Evolutionary conservation across 1,140 invertebrate genomes (phyloP), one percentile per base, ranked within the genome.

Genomic region (Drosophila albomicans): DNA sequence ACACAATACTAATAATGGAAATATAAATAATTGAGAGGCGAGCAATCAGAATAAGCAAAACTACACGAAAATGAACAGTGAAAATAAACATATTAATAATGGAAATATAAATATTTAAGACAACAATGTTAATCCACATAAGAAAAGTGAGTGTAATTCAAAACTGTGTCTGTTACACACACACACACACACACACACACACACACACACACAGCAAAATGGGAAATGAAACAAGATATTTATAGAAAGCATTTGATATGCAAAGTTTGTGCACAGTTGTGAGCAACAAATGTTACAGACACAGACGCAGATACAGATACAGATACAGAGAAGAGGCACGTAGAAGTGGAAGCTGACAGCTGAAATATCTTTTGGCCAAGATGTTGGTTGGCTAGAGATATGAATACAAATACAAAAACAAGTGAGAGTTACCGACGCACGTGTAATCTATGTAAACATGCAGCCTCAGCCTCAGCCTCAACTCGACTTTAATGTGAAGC

Each of bases 401-500:
- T 10, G 20, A 49, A 16, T 49, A 35, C 15, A 13, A 54, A n/a
- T 43, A n/a, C n/a, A n/a, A 43, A 43, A 13, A 7, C 3, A 20
- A 49, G 48, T 49, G 30, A 16, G 30, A 32, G 28, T 15, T 52
- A 52, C 28, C 30, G 28, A n/a, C 25, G 49, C 25, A 30, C 25
- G 20, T 52, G 11, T 30, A 30, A 25, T 49, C 48, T 49, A 49
- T 10, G 7, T 49, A 25, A 25, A 25, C 20, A 25, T 25, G 20
- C 20, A 25, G 46, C 43, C 43, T 15, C 45, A 20, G 46, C 16
- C 1, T 20, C 30, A 7, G 30, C 32, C 35, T 38, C 35, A 38
- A 28, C 20, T 16, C 28, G 46, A 30, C 46, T 51, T 62, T 49
- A 62, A 62, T 38, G 30, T 62, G 46, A 62, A 51, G 35, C 45